Evolutionary conservation across 2,888 invertebrate species (phyloP).

Genomic region (Eueremaeus valkanovi): DNA sequence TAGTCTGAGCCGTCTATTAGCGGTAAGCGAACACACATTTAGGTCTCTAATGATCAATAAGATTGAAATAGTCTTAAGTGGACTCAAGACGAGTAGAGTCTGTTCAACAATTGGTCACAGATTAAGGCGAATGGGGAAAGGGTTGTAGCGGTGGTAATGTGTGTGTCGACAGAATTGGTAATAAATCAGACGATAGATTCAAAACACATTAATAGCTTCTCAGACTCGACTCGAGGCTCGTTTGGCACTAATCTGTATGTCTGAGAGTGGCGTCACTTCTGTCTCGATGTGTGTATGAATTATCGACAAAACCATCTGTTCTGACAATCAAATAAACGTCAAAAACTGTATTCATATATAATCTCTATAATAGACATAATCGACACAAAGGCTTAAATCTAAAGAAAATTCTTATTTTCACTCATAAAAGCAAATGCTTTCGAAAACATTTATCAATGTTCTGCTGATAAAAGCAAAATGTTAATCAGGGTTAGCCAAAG

Average conservation of each 20-base stretch:
- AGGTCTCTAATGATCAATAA: conserved; percentile 10
- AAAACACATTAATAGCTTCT: not conserved
- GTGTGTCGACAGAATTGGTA: not conserved
- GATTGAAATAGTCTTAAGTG: conserved; percentile 7
- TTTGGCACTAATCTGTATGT: conserved; percentile 6
- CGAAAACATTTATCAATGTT: no score
- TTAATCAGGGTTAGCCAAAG: no score
- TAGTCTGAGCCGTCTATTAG: not conserved
- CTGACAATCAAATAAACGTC: not conserved
- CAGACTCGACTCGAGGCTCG: not conserved
- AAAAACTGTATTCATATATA: no score
- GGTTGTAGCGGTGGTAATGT: not conserved
- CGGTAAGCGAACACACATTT: not conserved
- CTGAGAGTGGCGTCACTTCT: not conserved
- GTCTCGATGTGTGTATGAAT: not conserved
- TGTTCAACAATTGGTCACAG: not conserved
- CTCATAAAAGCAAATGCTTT: no score
- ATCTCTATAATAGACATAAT: no score
- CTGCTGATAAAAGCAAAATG: no score
- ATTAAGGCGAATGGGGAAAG: not conserved
- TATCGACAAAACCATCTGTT: not conserved
- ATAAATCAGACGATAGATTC: conserved; percentile 9
- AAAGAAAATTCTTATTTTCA: no score
- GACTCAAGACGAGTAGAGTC: not conserved
- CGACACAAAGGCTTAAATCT: no score